Evolutionary conservation across 2,888 invertebrate genomes (phyloP), one percentile per base, ranked within the genome.

Genomic region (Epinotia nisella): DNA sequence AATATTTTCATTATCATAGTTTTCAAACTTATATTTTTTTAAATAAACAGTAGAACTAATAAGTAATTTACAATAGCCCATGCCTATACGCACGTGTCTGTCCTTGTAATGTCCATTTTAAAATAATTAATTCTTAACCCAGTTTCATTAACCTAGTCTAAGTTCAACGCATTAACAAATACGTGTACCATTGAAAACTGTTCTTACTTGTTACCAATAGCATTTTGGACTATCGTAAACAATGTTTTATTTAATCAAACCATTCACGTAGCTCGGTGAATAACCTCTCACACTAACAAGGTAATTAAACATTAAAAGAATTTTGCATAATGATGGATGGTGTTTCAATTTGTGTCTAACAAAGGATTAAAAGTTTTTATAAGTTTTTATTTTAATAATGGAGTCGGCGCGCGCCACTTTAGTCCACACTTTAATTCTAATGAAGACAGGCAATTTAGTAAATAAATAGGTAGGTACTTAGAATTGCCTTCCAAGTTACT

Each of bases 251-350:
- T 55, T 66, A 66, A 56, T 41, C 66, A 41, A 55, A 41, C 66
- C 55, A 66, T 66, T 66, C 21, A 41, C 39, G 55, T 56, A 56
- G 66, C 55, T 10, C 15, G 66, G 66, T 56, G 66, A 66, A 56
- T 41, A 41, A 66, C 66, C 66, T 64, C 13, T 17, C 15, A 41
- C 56, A 24, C 45, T 61, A 66, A 55, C 60, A 60, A 66, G 29
- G 60, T 45, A 61, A 55, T 45, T 61, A 68, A 72, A 68, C 56
- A 66, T 45, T 19, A 61, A 13, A 61, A 55, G n/a, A 67, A n/a
- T 71, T 71, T 71, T 55, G 66, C 60, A 59, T 60, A 65, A 51
- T 71, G 70, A 65, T 64, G 70, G 70, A 64, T 49, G 59, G 55
- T 51, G 35, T n/a, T 41, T 45, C 66, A 39, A 41, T 66, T 71